Conservation (phyloP, 2,888 invertebrate genomes). For the Caenorhabditis virilis region DNA sequence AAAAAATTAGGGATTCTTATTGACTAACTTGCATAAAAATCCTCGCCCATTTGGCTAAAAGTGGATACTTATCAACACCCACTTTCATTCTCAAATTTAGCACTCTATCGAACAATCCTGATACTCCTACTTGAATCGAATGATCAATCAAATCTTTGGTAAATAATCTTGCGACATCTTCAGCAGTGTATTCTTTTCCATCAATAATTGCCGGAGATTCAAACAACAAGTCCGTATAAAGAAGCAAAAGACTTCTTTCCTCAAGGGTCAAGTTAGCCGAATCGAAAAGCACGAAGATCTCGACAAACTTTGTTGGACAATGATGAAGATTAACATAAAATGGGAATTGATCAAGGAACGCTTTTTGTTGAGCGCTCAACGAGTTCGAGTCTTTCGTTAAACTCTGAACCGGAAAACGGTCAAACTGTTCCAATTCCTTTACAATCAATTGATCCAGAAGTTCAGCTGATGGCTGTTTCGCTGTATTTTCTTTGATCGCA, state of each 20-base stretch:
- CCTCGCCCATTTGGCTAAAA: conserved; percentile 79
- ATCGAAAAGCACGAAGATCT: conserved; percentile 58
- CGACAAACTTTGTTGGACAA: conserved; percentile 54
- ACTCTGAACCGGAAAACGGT: conserved; percentile 63
- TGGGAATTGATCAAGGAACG: conserved; percentile 46
- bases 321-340: conserved; percentile 58
- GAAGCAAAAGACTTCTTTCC: conserved; percentile 73
- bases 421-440: conserved; percentile 78
- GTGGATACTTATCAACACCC: conserved; percentile 79
- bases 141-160: conserved; percentile 65
- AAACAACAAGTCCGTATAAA: conserved; percentile 79
- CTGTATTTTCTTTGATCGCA: conserved; percentile 80
- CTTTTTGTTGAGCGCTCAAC: conserved; percentile 19
- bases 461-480: conserved; percentile 75
- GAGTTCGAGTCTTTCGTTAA: conserved; percentile 18
- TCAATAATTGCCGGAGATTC: conserved; percentile 76
- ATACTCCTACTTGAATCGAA: conserved; percentile 54
- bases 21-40: conserved; percentile 76
- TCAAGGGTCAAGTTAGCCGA: conserved; percentile 48
- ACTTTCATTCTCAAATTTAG: conserved; percentile 57
- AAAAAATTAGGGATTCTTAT: conserved; percentile 67
- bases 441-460: conserved; percentile 80
- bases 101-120: conserved; percentile 51
- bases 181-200: conserved; percentile 64
- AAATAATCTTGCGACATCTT: conserved; percentile 80